Evolutionary conservation across 2,888 invertebrate genomes (phyloP), one percentile per base, ranked within the genome.

Genomic region (Plagodis pulveraria): DNA sequence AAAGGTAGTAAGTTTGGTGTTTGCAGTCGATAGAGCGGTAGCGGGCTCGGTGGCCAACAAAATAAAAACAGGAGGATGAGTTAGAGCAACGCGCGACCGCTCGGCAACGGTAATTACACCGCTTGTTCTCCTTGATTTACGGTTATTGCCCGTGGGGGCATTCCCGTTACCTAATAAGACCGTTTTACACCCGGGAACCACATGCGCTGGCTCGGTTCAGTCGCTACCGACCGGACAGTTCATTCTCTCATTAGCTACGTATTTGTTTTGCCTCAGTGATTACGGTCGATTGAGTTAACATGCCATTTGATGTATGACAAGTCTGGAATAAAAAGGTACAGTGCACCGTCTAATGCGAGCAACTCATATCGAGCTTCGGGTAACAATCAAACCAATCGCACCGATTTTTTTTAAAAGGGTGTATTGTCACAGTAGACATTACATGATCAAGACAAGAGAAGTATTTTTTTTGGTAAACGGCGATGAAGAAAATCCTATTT

Each of bases 61-160:
- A 92, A 91, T 91, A 91, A 91, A 91, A 92, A 91, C 86, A 89
- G 81, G 84, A 81, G 89, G 89, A 91, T 92, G 91, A 91, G 91
- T 92, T 91, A 91, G 88, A 88, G 89, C 87, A 81, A 76, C 76
- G 88, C 86, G 89, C 87, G 89, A 89, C 89, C 90, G 90, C 88
- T 86, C 87, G 84, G 83, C 89, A 84, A 77, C 87, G 89, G 93
- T 93, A 93, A 93, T 93, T 93, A 93, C 93, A 89, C 89, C 91
- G 93, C 93, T 93, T 93, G 93, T 91, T 93, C 91, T 89, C 86
- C 87, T 88, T 93, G 91, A 91, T 91, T 93, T 93, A 93, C 91
- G 91, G 92, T 93, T 93, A 93, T 93, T 93, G 93, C 92, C 89
- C 89, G 88, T 86, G 88, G 89, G 91, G 91, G 89, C 83, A 90